Conservation (phyloP, 2,888 invertebrate species). For the Pediacus dermestoides region DNA sequence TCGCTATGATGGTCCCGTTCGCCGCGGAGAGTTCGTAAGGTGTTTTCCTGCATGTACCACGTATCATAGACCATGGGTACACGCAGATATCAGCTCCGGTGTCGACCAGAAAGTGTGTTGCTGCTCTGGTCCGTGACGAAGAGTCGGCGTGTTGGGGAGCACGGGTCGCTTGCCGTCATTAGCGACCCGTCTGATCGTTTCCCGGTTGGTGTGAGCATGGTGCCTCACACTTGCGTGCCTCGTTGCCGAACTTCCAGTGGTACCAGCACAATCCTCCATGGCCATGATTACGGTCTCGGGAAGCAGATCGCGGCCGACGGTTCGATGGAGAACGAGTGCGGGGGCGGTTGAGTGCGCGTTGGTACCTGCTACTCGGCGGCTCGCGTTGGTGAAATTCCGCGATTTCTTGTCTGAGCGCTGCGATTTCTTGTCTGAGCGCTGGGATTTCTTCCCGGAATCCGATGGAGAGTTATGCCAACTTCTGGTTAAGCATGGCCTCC, state of each 20-base stretch:
- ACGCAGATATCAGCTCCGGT: slow-evolving; percentile 2
- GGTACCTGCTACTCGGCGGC: no score
- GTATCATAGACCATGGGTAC: not conserved
- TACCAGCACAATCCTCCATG: not conserved
- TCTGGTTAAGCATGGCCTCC: not conserved
- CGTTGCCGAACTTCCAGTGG: not conserved
- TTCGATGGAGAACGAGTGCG: not conserved
- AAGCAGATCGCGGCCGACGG: not conserved
- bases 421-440: not conserved
- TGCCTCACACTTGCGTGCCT: not conserved
- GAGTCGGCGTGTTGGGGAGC: slow-evolving; percentile 1
- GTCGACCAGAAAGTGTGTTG: slow-evolving; percentile 1
- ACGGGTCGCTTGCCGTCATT: not conserved
- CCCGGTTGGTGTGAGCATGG: not conserved
- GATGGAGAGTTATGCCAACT: not conserved
- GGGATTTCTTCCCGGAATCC: not conserved
- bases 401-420: slow-evolving; percentile 1
- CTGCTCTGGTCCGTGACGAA: not conserved
- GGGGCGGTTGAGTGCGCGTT: no score
- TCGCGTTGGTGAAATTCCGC: no score
- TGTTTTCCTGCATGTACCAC: not conserved
- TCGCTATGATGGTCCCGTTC: not conserved
- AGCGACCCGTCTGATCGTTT: not conserved
- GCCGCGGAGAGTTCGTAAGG: slow-evolving; percentile 1
- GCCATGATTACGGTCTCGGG: not conserved